Conservation (phyloP, 2,113 vertebrate species). For the Stictonetta naevosa region DNA sequence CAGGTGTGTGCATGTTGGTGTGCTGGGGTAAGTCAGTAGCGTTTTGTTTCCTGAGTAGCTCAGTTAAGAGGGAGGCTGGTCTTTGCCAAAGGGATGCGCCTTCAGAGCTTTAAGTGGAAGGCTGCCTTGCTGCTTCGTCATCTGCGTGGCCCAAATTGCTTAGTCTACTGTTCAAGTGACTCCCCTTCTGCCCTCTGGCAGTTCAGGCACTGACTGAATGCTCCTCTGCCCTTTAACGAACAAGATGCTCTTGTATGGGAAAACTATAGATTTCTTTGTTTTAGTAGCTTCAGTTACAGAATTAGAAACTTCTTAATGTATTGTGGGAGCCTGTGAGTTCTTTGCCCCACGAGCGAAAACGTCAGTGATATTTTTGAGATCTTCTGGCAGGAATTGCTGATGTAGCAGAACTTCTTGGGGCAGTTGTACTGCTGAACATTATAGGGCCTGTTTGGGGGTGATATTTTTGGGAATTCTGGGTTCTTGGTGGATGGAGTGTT, state of each 20-base stretch:
- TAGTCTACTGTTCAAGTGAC: neutral
- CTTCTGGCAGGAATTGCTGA: neutral
- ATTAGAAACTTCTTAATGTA: neutral
- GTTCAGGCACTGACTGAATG: neutral
- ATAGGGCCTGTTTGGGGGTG: neutral
- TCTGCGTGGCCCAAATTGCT: neutral
- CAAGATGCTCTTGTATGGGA: neutral
- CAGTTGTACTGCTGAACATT: neutral
- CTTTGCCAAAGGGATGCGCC: neutral
- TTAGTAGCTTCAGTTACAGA: neutral
- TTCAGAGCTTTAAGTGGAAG: neutral
- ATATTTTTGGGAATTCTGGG: neutral
- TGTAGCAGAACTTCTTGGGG: neutral
- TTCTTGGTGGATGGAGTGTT: neutral
- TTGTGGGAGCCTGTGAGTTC: neutral
- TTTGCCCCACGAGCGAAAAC: neutral
- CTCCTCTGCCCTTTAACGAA: neutral
- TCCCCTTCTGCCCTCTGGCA: neutral
- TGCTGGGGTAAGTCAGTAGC: neutral
- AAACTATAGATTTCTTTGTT: neutral
- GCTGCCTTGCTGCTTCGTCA: neutral
- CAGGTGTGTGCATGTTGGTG: too few relatives aligned
- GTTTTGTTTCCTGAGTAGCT: neutral
- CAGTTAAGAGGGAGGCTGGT: neutral
- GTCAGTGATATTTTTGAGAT: neutral